Base-by-base conservation (phyloP, 2,888 invertebrate species). In the Teinopalpus imperialis region DNA sequence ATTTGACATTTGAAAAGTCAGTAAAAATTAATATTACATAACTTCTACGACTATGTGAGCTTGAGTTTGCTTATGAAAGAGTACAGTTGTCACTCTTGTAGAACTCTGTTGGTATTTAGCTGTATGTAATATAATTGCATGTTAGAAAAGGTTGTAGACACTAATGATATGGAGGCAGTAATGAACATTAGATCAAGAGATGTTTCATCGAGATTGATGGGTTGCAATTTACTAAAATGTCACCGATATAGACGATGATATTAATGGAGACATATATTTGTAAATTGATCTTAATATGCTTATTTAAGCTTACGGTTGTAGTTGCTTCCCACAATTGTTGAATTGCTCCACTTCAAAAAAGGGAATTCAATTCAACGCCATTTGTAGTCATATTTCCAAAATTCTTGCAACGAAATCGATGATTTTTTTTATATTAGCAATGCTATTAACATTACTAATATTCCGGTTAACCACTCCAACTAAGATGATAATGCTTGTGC, bases 1-100 rank as follows among this genome's bases (percentile, higher is more conserved):
- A 74, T 83, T 79, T 85, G 83, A 74, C 85, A 86, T 87, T 88
- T 83, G 64, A 69, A 65, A 58, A 57, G 58, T 62, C 51, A 58
- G 63, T 61, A 31, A 65, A 62, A 68, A 69, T 66, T 68, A 49
- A 59, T 64, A 69, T 82, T 75, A 78, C 59, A 71, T 76, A 79
- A 81, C 56, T n/a, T n/a, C n/a, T n/a, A n/a, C n/a, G n/a, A 21
- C 29, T 47, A 62, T 51, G 51, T 52, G 34, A 52, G 57, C 54
- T 40, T 34, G 21, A 16, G 37, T 26, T 30, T 31, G 39, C 26
- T 80, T 78, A 64, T 74, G 68, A 77, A 81, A 81, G 61, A 56
- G 57, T 56, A 56, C 39, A 69, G 65, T 72, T 74, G 77, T 79
- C 76, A 74, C 68, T 74, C 54, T 48, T 24, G n/a, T 10, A 18